A percentile compares a stretch with the other conserved stretches of the same genome.
These are phyloP conservation scores for Aldabrachelys gigantea DNA, from an alignment of 2,113 vertebrate genomes.

Conservation along the genomic window DNA sequence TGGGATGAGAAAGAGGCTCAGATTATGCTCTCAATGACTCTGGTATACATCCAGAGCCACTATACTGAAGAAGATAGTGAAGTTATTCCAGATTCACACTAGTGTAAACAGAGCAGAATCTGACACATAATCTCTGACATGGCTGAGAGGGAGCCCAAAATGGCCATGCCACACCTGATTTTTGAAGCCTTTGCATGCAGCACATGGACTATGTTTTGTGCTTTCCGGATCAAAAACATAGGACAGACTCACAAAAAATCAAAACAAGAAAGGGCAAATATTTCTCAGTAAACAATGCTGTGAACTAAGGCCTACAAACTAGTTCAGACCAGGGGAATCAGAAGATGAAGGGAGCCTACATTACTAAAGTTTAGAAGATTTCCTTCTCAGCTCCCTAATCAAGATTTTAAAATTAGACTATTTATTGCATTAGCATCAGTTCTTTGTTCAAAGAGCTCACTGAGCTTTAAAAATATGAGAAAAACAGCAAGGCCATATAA, in stretches of 20 bases:
- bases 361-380: constrained; percentile 5
- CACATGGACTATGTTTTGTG: not conserved
- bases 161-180: not conserved
- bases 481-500: constrained; percentile 15
- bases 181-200: not conserved
- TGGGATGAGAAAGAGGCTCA: not conserved
- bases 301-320: constrained; percentile 3
- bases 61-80: not conserved
- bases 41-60: not conserved
- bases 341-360: not conserved
- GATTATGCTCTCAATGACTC: too few relatives aligned
- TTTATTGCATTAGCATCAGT: constrained; percentile 54
- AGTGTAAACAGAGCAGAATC: not conserved
- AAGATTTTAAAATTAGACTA: constrained; percentile 57
- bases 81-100: not conserved
- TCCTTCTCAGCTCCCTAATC: constrained; percentile 35
- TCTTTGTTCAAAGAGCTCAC: constrained; percentile 39
- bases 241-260: not conserved
- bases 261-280: not conserved
- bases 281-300: not conserved
- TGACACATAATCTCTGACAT: not conserved
- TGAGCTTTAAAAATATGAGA: constrained; percentile 52
- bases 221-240: not conserved
- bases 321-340: not conserved
- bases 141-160: not conserved